Evolutionary conservation across 2,888 invertebrate genomes (phyloP), one percentile per base, ranked within the genome.

Genomic region (Therioaphis trifolii): DNA sequence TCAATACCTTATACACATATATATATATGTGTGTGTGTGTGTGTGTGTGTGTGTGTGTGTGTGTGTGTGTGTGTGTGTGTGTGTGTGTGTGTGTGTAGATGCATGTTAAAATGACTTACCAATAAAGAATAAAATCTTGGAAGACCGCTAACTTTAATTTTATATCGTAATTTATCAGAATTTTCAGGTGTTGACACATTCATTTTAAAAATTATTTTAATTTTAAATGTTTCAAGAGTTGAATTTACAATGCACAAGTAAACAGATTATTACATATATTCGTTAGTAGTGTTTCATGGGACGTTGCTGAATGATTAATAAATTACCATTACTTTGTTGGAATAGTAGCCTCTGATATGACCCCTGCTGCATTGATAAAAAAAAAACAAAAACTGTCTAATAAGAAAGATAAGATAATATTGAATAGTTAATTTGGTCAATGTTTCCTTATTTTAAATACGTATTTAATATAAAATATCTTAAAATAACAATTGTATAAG

Each of bases 61-160:
- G n/a, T n/a, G n/a, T n/a, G n/a, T n/a, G n/a, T n/a, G n/a, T n/a
- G n/a, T n/a, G n/a, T n/a, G n/a, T n/a, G n/a, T n/a, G n/a, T n/a
- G n/a, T n/a, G n/a, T n/a, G n/a, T n/a, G n/a, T n/a, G n/a, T n/a
- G n/a, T n/a, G n/a, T n/a, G n/a, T n/a, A n/a, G n/a, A n/a, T n/a
- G n/a, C 18, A 52, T 52, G 2, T 15, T 2, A 29, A 1, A 74
- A 55, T 40, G 9, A 86, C 87, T 87, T 85, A 88, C 88, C 85
- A 87, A 87, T 86, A 89, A 88, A 52, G 89, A 89, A 87, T 89
- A 89, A 84, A 88, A 88, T 78, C 87, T 88, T 3, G 90, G 90
- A 3, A 90, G 86, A 80, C 89, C 89, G 55, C 87, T 87, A 15
- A 90, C 88, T 87, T 90, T 90, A 24, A 90, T 86, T 71, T 86